Evolutionary conservation across 1,140 invertebrate species (phyloP), one percentile per base, ranked within the genome.

Genomic region (Lepidurus arcticus): DNA sequence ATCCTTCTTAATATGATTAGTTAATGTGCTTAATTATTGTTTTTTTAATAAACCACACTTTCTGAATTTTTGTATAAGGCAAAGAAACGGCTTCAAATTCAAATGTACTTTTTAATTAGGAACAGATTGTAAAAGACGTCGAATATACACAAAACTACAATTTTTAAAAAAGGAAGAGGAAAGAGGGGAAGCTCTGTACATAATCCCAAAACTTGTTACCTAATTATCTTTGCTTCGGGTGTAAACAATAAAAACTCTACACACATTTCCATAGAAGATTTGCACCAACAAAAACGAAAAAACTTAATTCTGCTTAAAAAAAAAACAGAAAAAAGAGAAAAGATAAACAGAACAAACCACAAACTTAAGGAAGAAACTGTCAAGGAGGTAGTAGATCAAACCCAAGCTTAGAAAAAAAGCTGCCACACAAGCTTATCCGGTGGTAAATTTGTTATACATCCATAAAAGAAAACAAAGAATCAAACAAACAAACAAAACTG

Each of bases 361-460:
- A 34, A 34, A 34, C 34, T 34, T 3, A 21, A 21, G 13, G 53
- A 16, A 65, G 13, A 65, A 65, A n/a, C 9, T 65, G 4, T 65
- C 53, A 65, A 65, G 34, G 53, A 65, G 53, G 53, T 65, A 65
- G 53, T 65, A 21, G 53, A 65, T 65, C 53, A 65, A 65, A 65
- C 53, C 53, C 16, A 65, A 65, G 53, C 53, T 21, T 65, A 65
- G 53, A 65, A 65, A 34, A 34, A 34, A 65, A 65, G 53, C 53
- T 65, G 53, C 53, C 53, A 65, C 53, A 16, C 8, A 65, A 65
- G 53, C n/a, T 65, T 65, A 65, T 65, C 53, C 13, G 53, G 34
- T 34, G 34, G 2, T 34, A 34, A 34, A 2, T 34, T 34, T 34
- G 1, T 34, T 34, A 21, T 65, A 65, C 53, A 16, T 65, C 21